Base-by-base conservation (phyloP, 2,888 invertebrate species). In the Polydrusus tereticollis region DNA sequence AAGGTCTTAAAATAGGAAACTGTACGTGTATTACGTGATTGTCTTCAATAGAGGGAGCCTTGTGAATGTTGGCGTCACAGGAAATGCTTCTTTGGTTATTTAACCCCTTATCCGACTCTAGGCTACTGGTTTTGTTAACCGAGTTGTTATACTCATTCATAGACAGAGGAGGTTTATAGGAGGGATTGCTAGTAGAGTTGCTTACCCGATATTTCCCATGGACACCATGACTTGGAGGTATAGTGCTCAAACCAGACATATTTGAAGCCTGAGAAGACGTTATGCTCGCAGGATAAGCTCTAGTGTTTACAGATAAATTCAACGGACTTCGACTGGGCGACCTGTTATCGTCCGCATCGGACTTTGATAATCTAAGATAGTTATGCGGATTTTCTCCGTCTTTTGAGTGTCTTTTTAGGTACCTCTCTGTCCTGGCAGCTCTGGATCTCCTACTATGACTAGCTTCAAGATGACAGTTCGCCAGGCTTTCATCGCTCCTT, bases 401-500 rank as follows among this genome's bases (percentile, higher is more conserved):
- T 69, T 90, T 88, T 12, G 92, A 93, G 76, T 93, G 84, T 65
- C 94, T 88, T 80, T 93, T 93, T 67, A 93, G 90, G 80, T 94
- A 94, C 65, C 94, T 88, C 82, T 95, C 94, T 63, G 94, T 94
- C 78, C 95, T 88, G 0, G 94, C 94, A 21, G 91, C 89, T 66
- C 94, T 87, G 26, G 92, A 90, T 79, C 89, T 88, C 77, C 91
- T 89, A 80, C 88, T 55, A 43, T 88, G 84, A 0, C 90, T 88
- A 69, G 88, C 88, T 70, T 88, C 89, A 14, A 78, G 75, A 16
- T 78, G 75, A 1, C 52, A 65, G 21, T 66, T 62, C 45, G 77
- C 79, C 66, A 91, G 85, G 73, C 90, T 91, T 77, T 93, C 92
- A 76, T 92, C 93, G 81, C 91, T 92, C 80, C 90, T 88, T 81